Conservation (phyloP, 2,888 invertebrate species). For the Apotomis turbidana region DNA sequence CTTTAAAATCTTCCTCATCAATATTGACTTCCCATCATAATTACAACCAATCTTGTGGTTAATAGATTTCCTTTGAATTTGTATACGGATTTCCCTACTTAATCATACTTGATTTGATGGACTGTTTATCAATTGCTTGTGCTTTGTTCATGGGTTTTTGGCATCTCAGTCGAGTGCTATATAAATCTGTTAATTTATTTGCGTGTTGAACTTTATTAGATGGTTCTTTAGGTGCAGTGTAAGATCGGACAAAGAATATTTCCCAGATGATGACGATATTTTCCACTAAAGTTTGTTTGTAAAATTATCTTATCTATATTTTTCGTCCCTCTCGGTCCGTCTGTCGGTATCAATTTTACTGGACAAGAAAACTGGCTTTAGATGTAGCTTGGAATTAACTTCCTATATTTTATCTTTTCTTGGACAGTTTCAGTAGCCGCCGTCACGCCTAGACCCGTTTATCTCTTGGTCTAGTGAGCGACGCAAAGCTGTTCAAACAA, state of each 20-base stretch:
- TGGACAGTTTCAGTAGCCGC: no score
- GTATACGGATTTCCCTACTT: conserved; percentile 1
- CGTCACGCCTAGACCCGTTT: no score
- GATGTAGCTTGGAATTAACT: no score
- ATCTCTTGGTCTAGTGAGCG: no score
- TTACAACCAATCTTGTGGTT: background rate
- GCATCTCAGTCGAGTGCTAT: background rate
- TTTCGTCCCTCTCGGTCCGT: no score
- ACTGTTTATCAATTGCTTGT: conserved; percentile 6
- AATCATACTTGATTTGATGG: conserved; percentile 20
- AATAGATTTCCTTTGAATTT: conserved; percentile 12
- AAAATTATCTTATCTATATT: no score
- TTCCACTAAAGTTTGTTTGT: no score
- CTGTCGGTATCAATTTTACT: no score
- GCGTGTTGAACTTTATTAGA: background rate
- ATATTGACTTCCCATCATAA: background rate
- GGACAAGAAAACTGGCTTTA: no score
- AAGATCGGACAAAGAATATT: background rate
- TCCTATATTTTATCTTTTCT: no score
- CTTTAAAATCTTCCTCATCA: background rate
- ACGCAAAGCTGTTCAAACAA: no score
- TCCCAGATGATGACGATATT: background rate
- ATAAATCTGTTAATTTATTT: background rate
- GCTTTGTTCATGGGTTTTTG: conserved; percentile 16
- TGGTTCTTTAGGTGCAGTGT: no score